These are phyloP conservation scores for Aromia moschata DNA, from an alignment of 2,888 invertebrate species.

Conservation along the genomic window DNA sequence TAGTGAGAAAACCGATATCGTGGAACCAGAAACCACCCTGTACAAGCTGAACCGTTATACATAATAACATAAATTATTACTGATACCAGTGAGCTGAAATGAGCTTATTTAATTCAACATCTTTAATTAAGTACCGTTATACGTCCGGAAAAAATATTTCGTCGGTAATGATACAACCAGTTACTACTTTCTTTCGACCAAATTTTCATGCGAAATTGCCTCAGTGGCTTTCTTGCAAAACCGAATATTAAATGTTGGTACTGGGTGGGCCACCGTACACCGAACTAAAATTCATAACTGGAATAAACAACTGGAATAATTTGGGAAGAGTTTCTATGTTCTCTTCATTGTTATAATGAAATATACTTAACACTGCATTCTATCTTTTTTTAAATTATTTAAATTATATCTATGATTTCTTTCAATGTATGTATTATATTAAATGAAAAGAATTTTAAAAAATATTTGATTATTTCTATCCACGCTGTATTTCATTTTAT, in stretches of 20 bases:
- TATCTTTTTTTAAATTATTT: no score
- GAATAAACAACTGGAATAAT: no score
- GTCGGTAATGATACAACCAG: neutral
- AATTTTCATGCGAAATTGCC: neutral
- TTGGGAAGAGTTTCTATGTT: neutral
- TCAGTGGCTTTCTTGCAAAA: neutral
- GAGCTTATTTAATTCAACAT: neutral
- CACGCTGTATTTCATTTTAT: neutral
- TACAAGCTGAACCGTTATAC: conserved; percentile 2
- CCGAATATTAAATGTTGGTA: conserved; percentile 1
- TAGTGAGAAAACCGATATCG: no score
- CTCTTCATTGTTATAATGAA: neutral
- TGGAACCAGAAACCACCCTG: neutral
- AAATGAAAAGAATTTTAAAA: neutral
- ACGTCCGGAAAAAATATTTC: neutral
- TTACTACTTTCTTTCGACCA: neutral
- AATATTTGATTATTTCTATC: neutral
- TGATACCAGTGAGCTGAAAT: conserved; percentile 11
- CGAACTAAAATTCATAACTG: no score
- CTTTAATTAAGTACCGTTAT: conserved; percentile 15
- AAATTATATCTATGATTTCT: no score
- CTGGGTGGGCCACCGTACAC: no score
- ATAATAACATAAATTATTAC: conserved; percentile 7
- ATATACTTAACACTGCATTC: neutral
- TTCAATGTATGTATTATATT: no score